Conservation (phyloP, 2,888 invertebrate species). For the Apodemia mormo region DNA sequence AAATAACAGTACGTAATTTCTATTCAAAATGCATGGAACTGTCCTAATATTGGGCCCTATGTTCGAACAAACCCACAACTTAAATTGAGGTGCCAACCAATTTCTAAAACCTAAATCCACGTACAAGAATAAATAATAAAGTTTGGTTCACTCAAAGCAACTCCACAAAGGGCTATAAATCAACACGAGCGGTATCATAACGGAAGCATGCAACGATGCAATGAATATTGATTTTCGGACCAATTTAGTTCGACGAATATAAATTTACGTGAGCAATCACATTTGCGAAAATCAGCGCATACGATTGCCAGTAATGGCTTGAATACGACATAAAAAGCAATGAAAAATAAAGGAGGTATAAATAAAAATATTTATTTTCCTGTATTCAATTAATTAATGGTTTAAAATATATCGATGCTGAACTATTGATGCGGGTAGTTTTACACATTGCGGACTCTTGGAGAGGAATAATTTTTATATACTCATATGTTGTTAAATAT, state of each 20-base stretch:
- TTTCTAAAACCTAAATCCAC: not conserved
- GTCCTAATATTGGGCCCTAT: not conserved
- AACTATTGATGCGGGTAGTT: not conserved
- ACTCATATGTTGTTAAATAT: not conserved
- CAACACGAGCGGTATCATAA: slow-evolving; percentile 60
- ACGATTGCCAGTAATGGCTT: slow-evolving; percentile 25
- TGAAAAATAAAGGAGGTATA: slow-evolving; percentile 19
- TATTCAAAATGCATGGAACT: not conserved
- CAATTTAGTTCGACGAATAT: slow-evolving; percentile 55
- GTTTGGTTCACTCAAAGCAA: slow-evolving; percentile 23
- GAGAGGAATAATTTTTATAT: not conserved
- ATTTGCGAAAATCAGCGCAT: slow-evolving; percentile 35
- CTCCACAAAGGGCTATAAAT: slow-evolving; percentile 58
- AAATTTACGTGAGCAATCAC: slow-evolving; percentile 47
- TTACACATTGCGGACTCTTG: slow-evolving; percentile 3
- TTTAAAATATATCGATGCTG: slow-evolving; percentile 14
- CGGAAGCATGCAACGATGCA: slow-evolving; percentile 55
- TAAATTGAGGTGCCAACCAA: slow-evolving; percentile 5
- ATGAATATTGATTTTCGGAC: slow-evolving; percentile 67
- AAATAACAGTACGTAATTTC: too few relatives aligned
- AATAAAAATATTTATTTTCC: slow-evolving; percentile 19
- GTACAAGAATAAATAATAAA: slow-evolving; percentile 19
- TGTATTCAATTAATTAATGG: slow-evolving; percentile 22
- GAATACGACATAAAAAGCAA: slow-evolving; percentile 26
- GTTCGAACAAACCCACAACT: not conserved